These are phyloP conservation scores for Imbricaverruca yamaguchii DNA, from an alignment of 2,888 invertebrate species.

Conservation along the genomic window DNA sequence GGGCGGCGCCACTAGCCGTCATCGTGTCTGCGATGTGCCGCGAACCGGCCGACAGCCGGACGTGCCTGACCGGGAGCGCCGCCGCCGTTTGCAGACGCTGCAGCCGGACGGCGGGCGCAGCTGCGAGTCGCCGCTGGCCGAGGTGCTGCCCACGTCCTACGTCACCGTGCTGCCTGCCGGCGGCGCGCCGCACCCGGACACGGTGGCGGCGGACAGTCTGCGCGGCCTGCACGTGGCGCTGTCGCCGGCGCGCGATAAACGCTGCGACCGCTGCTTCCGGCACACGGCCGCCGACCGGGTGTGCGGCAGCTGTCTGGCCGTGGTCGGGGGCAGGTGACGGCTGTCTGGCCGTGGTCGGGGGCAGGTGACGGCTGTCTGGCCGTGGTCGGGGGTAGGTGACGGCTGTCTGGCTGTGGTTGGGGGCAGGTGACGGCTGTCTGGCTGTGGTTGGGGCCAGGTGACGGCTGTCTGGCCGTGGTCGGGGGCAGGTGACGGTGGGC, in stretches of 20 bases:
- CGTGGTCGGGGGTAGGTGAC: not conserved
- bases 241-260: not conserved
- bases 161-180: not conserved
- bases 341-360: not conserved
- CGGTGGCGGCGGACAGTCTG: not conserved
- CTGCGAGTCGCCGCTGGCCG: not conserved
- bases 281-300: not conserved
- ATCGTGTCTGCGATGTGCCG: too few species aligned
- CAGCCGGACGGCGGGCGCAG: not conserved
- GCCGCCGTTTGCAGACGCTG: not conserved
- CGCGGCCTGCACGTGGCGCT: not conserved
- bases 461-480: not conserved
- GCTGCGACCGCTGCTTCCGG: constrained; percentile 11
- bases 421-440: not conserved
- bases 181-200: not conserved
- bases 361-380: not conserved
- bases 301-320: not conserved
- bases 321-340: not conserved
- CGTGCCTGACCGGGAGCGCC: too few species aligned
- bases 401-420: not conserved
- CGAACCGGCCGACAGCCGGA: too few species aligned
- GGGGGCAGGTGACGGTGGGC: not conserved
- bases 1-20: too few species aligned
- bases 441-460: too few species aligned
- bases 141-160: not conserved